Conservation (phyloP, 2,797 vertebrate genomes). For the Spinus olivaceus region DNA sequence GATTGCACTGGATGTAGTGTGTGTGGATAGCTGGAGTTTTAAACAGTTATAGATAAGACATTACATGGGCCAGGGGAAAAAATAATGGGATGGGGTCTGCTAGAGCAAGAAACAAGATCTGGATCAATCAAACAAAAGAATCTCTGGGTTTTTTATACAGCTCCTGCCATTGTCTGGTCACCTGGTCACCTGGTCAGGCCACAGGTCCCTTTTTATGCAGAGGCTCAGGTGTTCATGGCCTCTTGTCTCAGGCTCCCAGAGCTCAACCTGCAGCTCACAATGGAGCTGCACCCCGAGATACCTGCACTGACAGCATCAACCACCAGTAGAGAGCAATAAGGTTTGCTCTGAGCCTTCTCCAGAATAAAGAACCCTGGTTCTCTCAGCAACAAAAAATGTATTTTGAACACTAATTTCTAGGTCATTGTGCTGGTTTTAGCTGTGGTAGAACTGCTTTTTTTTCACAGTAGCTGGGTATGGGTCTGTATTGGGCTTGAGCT, state of each 20-base stretch:
- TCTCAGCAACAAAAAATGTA: background rate
- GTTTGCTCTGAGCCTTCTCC: background rate
- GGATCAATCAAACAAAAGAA: background rate
- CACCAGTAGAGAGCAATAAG: background rate
- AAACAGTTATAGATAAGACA: background rate
- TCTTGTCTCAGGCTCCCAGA: background rate
- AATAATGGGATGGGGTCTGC: background rate
- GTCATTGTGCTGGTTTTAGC: background rate
- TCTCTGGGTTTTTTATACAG: background rate
- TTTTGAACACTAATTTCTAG: background rate
- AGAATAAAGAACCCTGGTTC: background rate
- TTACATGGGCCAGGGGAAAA: background rate
- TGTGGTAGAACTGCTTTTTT: background rate
- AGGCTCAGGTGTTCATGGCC: rapidly evolving
- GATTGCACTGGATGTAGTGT: background rate
- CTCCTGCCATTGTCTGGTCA: background rate
- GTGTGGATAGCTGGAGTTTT: background rate
- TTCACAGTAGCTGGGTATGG: background rate
- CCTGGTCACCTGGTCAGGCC: background rate
- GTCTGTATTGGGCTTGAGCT: background rate
- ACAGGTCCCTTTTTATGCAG: background rate
- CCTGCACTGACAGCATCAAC: background rate
- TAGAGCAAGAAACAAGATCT: background rate
- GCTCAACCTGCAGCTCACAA: background rate
- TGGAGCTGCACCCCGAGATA: rapidly evolving